phyloP scores from a whole-genome alignment of 2,888 invertebrate species.

The Agonopterix subpropinquella region DNA sequence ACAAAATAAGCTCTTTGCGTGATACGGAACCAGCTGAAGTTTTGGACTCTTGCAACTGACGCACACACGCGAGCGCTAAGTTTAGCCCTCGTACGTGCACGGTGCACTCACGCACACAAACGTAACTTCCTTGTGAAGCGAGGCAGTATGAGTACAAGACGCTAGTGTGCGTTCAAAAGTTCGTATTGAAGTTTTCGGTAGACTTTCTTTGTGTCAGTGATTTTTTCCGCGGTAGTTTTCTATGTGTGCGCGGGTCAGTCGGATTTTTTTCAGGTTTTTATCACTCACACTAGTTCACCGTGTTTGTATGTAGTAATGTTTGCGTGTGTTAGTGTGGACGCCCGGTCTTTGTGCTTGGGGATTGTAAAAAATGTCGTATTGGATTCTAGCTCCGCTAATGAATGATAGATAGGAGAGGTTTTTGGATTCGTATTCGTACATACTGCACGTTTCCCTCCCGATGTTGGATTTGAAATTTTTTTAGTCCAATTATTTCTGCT shows the following conservation, averaged over 20 bases:
- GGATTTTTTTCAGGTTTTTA: conserved; percentile 71
- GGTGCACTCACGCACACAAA: conserved; percentile 58
- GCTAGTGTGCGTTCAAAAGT: conserved; percentile 58
- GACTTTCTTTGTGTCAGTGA: conserved; percentile 75
- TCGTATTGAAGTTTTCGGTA: conserved; percentile 71
- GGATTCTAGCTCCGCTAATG: conserved; percentile 73
- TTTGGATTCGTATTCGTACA: conserved; percentile 42
- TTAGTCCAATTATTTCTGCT: conserved; percentile 15
- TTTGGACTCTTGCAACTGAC: conserved; percentile 64
- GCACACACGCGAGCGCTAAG: conserved; percentile 55
- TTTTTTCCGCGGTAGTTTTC: conserved; percentile 61
- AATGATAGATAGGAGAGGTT: conserved; percentile 67
- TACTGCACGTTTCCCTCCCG: conserved; percentile 41
- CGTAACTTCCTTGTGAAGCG: conserved; percentile 40
- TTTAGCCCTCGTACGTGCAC: conserved; percentile 54
- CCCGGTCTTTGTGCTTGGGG: conserved; percentile 71
- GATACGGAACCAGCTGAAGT: conserved; percentile 37
- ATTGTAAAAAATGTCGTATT: conserved; percentile 76
- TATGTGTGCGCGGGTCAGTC: conserved; percentile 66
- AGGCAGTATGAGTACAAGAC: conserved; percentile 24
- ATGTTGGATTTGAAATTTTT: conserved; percentile 31
- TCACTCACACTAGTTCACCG: conserved; percentile 38
- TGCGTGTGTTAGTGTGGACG: conserved; percentile 40
- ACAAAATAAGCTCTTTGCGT: conserved; percentile 17
- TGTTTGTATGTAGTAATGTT: conserved; percentile 40